Percentiles rank a stretch among this genome's conserved stretches.
Conservation (phyloP, 2,888 invertebrate genomes). For the Chloromyia formosa region DNA sequence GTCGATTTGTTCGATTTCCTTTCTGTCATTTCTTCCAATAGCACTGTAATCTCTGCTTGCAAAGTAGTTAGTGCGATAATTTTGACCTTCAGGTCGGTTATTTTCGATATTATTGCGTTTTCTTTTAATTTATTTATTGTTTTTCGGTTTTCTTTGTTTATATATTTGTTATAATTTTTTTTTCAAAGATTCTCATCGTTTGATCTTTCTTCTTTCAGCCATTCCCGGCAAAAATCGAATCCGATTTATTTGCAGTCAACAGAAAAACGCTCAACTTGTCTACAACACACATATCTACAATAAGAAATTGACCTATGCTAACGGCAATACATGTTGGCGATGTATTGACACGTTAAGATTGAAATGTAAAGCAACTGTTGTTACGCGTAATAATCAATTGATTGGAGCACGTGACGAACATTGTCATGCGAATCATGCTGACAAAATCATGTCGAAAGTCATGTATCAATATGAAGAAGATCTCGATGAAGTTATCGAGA, state of each 20-base stretch:
- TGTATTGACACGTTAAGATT: constrained; percentile 51
- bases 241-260: constrained; percentile 54
- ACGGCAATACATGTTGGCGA: constrained; percentile 52
- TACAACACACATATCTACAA: constrained; percentile 53
- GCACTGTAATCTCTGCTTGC: too few relatives aligned
- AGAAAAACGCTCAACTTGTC: constrained; percentile 55
- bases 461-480: constrained; percentile 49
- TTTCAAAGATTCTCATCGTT: not conserved
- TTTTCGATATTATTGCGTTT: too few relatives aligned
- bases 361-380: constrained; percentile 51
- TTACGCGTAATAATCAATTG: constrained; percentile 49
- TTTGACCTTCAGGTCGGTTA: too few relatives aligned
- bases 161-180: too few relatives aligned
- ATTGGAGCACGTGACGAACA: constrained; percentile 45
- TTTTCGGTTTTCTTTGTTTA: too few relatives aligned
- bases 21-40: too few relatives aligned
- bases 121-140: too few relatives aligned
- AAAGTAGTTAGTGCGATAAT: too few relatives aligned
- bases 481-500: constrained; percentile 49
- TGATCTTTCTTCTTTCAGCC: not conserved
- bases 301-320: constrained; percentile 51
- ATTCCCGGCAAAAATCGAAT: constrained; percentile 37
- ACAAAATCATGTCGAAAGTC: constrained; percentile 44
- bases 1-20: too few relatives aligned
- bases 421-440: constrained; percentile 49